Conservation (phyloP, 2,797 vertebrate species). For the Heteromormyrus szaboi region DNA sequence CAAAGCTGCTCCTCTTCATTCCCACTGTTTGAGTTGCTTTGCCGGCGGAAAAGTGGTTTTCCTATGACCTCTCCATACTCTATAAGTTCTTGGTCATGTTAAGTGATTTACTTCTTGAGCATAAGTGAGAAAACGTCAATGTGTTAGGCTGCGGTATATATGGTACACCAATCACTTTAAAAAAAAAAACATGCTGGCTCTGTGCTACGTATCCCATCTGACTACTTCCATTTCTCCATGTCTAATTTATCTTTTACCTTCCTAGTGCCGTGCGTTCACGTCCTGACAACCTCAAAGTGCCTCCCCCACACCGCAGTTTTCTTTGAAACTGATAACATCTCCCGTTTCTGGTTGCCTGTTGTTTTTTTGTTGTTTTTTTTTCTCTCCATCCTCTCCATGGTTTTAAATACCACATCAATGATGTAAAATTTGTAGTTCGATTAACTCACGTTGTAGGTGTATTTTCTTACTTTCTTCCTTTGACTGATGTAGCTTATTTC, state of each 20-base stretch:
- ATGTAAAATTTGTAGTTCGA: constrained; percentile 84
- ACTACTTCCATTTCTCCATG: constrained; percentile 36
- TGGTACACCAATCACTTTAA: constrained; percentile 67
- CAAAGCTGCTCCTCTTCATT: neutral
- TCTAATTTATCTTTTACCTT: constrained; percentile 56
- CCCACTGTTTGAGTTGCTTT: constrained; percentile 39
- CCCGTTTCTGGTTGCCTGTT: constrained; percentile 64
- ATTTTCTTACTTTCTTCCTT: constrained; percentile 62
- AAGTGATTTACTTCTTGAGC: constrained; percentile 65
- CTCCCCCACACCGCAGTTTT: constrained; percentile 82
- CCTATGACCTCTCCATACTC: neutral
- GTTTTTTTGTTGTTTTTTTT: constrained; percentile 41
- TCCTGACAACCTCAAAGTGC: constrained; percentile 87
- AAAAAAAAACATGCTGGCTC: constrained; percentile 55
- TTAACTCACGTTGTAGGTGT: constrained; percentile 79
- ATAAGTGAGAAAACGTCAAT: constrained; percentile 69
- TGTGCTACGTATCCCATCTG: constrained; percentile 47
- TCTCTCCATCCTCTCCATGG: constrained; percentile 27
- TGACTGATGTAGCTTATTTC: constrained; percentile 77
- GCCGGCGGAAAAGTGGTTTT: constrained; percentile 69
- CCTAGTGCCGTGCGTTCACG: constrained; percentile 73
- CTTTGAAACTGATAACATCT: constrained; percentile 74
- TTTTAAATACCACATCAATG: constrained; percentile 75
- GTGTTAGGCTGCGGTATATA: constrained; percentile 71
- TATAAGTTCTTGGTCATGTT: constrained; percentile 67